Base-by-base conservation (phyloP, 1,140 invertebrate genomes). In the Lepidostoma basale region DNA sequence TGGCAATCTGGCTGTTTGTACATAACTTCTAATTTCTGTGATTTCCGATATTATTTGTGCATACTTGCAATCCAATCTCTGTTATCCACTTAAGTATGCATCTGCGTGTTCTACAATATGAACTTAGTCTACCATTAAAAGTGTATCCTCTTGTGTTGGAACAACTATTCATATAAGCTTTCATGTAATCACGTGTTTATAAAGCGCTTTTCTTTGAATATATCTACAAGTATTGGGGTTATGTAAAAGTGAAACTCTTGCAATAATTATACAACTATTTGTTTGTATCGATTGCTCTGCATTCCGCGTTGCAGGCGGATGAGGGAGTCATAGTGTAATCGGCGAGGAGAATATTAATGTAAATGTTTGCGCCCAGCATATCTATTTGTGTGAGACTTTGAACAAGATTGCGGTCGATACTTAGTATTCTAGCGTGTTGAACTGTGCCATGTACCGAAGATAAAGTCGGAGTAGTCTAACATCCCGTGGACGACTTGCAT, bases 31-130 rank as follows among this genome's bases (percentile, higher is more conserved):
- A 4, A 42, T 60, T 60, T 60, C 56, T 60, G 56, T 60, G 56
- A 60, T 60, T 60, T 54, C 25, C 14, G 56, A 60, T 60, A 60
- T 60, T 60, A 60, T 60, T 60, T 60, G 20, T 26, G 56, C 56
- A 60, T 25, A 60, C 56, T 60, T 60, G 56, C 42, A 42, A 44
- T 60, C 14, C 23, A 18, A 47, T 23, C 3, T 28, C 47, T 52
- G 47, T 52, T 52, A 33, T 36, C 30, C 52, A 14, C 52, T 36
- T 30, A 39, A 20, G 16, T 56, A 54, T 26, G n/a, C n/a, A 6
- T 33, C 12, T 33, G 30, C 30, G 30, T 12, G 5, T 12, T 33
- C 30, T 5, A 33, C 5, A 33, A 33, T 33, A 12, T 12, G 12
- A 6, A 5, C 12, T 33, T 12, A 33, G 12, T 33, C 6, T 33